phyloP scores from a whole-genome alignment of 2,797 vertebrate genomes.

The Oreochromis mossambicus region DNA sequence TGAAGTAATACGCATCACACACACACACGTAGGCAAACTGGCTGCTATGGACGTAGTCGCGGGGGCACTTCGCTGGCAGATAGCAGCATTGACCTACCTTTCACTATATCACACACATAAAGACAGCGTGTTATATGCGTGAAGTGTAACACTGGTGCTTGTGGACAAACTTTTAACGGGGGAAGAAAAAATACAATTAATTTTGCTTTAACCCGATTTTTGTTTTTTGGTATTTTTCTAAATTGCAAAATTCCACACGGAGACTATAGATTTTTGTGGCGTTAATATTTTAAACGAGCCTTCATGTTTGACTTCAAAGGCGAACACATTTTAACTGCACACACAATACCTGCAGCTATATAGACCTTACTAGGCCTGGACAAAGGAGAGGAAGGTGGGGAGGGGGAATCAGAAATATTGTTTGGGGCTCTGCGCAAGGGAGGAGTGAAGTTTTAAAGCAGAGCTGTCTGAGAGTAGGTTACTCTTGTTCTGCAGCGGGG shows the following conservation, averaged over 20 bases:
- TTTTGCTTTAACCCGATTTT: neutral
- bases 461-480: conserved; percentile 31
- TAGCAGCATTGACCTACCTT: neutral
- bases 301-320: conserved; percentile 64
- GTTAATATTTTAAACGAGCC: conserved; percentile 65
- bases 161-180: neutral
- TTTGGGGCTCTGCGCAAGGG: conserved; percentile 56
- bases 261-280: conserved; percentile 33
- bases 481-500: conserved; percentile 34
- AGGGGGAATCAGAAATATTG: conserved; percentile 36
- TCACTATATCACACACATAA: neutral
- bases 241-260: conserved; percentile 10
- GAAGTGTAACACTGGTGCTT: neutral
- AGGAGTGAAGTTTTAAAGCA: conserved; percentile 48
- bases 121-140: neutral
- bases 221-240: neutral
- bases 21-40: neutral
- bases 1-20: neutral
- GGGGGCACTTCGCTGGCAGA: neutral
- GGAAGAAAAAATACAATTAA: neutral
- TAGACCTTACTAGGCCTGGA: conserved; percentile 45
- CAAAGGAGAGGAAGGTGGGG: conserved; percentile 22
- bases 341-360: conserved; percentile 63
- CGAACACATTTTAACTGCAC: conserved; percentile 44
- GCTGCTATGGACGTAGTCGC: neutral